These are phyloP conservation scores for Sebastes iracundus DNA, from an alignment of 2,797 vertebrate species.

Conservation along the genomic window DNA sequence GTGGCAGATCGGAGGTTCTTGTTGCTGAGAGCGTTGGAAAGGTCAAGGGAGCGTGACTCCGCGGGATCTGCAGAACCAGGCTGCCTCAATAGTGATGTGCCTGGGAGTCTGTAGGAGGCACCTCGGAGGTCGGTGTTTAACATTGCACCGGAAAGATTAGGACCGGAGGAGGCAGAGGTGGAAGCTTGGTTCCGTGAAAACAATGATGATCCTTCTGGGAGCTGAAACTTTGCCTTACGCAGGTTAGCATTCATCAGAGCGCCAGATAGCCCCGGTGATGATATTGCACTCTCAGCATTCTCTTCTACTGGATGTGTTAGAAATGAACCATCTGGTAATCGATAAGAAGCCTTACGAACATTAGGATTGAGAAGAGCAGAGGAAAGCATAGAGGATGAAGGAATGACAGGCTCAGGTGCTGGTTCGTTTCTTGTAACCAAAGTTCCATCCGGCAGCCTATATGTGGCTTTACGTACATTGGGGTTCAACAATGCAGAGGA, in stretches of 20 bases:
- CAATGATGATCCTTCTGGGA: constrained; percentile 76
- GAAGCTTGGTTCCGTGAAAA: constrained; percentile 68
- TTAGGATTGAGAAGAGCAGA: constrained; percentile 73
- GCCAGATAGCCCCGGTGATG: constrained; percentile 66
- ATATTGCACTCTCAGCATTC: constrained; percentile 28
- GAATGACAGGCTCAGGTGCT: constrained; percentile 7
- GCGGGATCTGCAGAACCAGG: constrained; percentile 42
- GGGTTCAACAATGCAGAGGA: constrained; percentile 75
- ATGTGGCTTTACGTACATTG: constrained; percentile 71
- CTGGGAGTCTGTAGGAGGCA: constrained; percentile 75
- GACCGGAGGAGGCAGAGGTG: constrained; percentile 55
- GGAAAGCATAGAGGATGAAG: constrained; percentile 65
- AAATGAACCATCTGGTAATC: constrained; percentile 74
- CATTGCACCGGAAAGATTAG: constrained; percentile 79
- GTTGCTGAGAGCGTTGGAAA: constrained; percentile 73
- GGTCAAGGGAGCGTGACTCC: constrained; percentile 54
- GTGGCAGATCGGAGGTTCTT: constrained; percentile 65
- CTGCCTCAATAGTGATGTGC: constrained; percentile 56
- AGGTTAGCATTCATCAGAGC: constrained; percentile 76
- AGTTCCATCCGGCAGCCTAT: constrained; percentile 76
- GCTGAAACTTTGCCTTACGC: constrained; percentile 75
- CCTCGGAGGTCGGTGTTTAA: constrained; percentile 72
- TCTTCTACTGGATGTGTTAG: constrained; percentile 48
- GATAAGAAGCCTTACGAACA: constrained; percentile 74
- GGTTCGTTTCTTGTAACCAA: constrained; percentile 58